These are phyloP conservation scores for Cercocebus atys DNA, from an alignment of 2,113 vertebrate genomes.

Conservation along the genomic window DNA sequence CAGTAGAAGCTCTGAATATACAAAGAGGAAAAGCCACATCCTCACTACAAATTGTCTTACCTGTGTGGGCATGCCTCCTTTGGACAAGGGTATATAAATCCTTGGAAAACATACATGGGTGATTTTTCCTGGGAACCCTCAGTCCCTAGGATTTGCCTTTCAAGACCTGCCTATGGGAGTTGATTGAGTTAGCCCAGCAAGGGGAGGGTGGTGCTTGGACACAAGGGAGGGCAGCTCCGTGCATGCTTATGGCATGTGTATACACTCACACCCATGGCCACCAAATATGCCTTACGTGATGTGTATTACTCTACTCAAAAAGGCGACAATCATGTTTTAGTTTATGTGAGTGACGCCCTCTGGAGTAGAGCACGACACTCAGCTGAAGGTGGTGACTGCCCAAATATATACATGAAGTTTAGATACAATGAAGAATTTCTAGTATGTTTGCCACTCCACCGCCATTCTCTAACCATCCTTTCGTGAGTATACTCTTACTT, in stretches of 20 bases:
- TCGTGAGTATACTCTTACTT: background rate
- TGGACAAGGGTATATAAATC: background rate
- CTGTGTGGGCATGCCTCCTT: background rate
- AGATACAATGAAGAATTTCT: background rate
- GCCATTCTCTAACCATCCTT: background rate
- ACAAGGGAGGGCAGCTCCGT: background rate
- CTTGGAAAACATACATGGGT: background rate
- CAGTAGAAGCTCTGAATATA: background rate
- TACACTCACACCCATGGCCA: background rate
- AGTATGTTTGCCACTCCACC: background rate
- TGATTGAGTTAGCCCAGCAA: background rate
- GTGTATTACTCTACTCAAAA: conserved; percentile 28
- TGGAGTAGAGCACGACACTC: background rate
- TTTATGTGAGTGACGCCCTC: background rate
- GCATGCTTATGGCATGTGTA: background rate
- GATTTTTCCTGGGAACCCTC: background rate
- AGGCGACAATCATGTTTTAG: background rate
- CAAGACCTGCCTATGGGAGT: background rate
- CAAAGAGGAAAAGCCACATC: background rate
- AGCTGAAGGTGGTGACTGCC: background rate
- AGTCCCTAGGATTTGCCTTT: background rate
- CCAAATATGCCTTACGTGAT: background rate
- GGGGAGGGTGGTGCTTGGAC: background rate
- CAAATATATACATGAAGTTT: background rate
- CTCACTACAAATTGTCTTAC: background rate